Base-by-base conservation (phyloP, 2,888 invertebrate genomes). In the Mythimna loreyi region DNA sequence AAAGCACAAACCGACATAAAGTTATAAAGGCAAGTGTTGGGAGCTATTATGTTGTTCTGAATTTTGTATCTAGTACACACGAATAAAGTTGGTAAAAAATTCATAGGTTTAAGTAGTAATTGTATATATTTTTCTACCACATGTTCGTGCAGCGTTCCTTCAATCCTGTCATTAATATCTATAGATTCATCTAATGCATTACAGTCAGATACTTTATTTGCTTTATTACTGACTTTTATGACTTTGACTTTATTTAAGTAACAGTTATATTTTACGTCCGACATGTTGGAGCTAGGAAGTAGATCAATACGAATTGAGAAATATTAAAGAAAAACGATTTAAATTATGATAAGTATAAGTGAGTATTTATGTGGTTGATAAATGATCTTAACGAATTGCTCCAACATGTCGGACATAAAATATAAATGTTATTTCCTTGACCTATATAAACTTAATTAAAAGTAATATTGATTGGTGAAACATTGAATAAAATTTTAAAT, bases 1-100 rank as follows among this genome's bases (percentile, higher is more conserved):
- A 21, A 3, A 19, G 52, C 33, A 1, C 33, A 30, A 0, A 74
- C 13, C 9, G 72, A 67, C 5, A 66, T 1, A 21, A 58, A 11
- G n/a, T 25, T 60, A 36, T 73, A 74, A 19, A 28, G 19, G 4
- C 11, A 28, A 52, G 23, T 52, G 23, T 33, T 75, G 7, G 50
- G 23, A 19, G 11, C 47, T 13, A 74, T 75, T 3, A 73, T 7
- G 16, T 25, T 23, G 7, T 67, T 28, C 19, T 8, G 23, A 30
- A 74, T 66, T 43, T 59, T 73, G 43, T 72, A 74, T 30, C 19
- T 74, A 13, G 49, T 21, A 33, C 58, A 50, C 1, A 73, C 3
- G 28, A 66, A 74, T 21, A 72, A 7, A 36, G n/a, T 21, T 56
- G 65, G 49, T 43, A 66, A 45, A 3, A 56, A 19, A 56, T 72